A percentile compares a stretch with the other conserved stretches of the same genome.
Conservation (phyloP, 2,888 invertebrate species). For the Leucozona laternaria region DNA sequence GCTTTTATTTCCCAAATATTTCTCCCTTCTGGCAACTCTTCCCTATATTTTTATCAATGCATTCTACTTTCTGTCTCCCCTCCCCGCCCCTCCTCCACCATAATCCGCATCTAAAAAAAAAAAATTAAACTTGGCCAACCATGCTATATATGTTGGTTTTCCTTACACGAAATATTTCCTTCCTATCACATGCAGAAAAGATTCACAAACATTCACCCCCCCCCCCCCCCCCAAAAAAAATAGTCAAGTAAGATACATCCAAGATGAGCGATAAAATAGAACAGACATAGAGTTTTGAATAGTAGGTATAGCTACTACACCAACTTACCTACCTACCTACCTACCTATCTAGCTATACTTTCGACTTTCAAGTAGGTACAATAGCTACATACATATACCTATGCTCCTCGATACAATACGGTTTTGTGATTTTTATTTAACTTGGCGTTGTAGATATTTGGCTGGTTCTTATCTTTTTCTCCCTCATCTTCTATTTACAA, state of each 20-base stretch:
- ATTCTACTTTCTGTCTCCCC: background rate
- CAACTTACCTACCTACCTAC: background rate
- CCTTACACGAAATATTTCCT: conserved; percentile 36
- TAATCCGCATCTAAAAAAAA: background rate
- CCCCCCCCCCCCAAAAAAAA: background rate
- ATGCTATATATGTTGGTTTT: conserved; percentile 4
- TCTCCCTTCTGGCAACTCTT: conserved; percentile 46
- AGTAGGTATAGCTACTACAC: no score
- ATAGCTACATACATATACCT: no score
- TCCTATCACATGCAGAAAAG: conserved; percentile 50
- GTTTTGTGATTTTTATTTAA: conserved; percentile 41
- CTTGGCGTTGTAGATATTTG: conserved; percentile 72
- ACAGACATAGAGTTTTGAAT: conserved; percentile 2
- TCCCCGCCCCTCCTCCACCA: background rate
- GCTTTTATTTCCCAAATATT: background rate
- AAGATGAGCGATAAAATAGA: conserved; percentile 52
- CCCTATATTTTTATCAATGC: background rate
- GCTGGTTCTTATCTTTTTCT: conserved; percentile 64
- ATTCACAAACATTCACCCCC: conserved; percentile 38
- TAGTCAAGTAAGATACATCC: conserved; percentile 10
- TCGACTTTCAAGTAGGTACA: background rate
- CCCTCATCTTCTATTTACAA: conserved; percentile 58
- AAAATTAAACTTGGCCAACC: conserved; percentile 36
- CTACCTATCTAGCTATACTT: background rate
- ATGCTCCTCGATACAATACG: background rate